Evolutionary conservation across 1,140 invertebrate species (phyloP).

Genomic region (Mycetomoellerius zeteki): DNA sequence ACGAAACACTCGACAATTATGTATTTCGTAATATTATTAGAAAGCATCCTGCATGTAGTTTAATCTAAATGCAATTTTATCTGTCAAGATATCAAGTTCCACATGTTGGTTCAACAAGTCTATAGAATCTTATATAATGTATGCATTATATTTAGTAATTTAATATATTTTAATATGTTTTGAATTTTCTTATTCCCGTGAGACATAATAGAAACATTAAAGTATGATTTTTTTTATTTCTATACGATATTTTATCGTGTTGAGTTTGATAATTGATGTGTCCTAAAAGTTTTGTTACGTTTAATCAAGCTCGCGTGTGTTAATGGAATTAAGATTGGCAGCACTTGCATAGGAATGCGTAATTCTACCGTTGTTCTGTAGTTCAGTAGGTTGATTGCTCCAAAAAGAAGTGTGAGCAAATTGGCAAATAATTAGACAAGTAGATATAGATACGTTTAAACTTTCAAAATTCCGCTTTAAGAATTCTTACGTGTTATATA

Average conservation of each 20-base stretch:
- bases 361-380: conserved; percentile 21
- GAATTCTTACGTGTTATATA: background rate
- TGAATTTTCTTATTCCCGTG: background rate
- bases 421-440: background rate
- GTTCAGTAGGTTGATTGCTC: conserved; percentile 5
- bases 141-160: background rate
- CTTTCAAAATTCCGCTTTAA: background rate
- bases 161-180: background rate
- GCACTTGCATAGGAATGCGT: conserved; percentile 29
- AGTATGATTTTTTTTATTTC: background rate
- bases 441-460: background rate
- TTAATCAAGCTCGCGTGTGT: conserved; percentile 57
- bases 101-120: background rate
- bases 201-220: conserved; percentile 1
- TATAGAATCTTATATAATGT: background rate
- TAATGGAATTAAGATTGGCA: conserved; percentile 59
- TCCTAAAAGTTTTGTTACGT: conserved; percentile 46
- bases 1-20: background rate
- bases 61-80: background rate
- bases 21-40: background rate
- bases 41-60: background rate
- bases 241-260: background rate
- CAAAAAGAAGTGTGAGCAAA: background rate
- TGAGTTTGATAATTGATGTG: conserved; percentile 25
- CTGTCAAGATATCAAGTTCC: background rate